Evolutionary conservation across 2,797 vertebrate species (phyloP), one percentile per base, ranked within the genome.

Genomic region (Danionella dracula): DNA sequence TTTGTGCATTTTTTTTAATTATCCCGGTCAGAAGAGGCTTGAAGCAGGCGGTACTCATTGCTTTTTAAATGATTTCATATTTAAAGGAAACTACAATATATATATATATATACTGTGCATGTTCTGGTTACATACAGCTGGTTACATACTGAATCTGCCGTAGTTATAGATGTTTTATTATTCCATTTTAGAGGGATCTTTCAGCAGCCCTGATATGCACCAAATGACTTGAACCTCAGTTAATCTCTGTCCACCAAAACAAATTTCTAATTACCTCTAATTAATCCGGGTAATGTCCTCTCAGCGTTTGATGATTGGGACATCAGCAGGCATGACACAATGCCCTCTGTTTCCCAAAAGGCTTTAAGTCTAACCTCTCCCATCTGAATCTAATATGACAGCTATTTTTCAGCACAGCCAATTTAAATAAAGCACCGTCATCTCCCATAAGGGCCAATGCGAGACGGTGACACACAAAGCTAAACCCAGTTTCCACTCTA

Each of bases 401-500:
- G 84, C 75, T 84, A 83, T 86, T 86, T 84, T 79, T 85, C 82
- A 73, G 77, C 68, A 78, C 81, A 88, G 87, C 84, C 85, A 84
- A 86, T 89, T 88, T 84, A 79, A 87, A 90, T 88, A 87, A 87
- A 85, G 79, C 74, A 75, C 87, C 86, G 87, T 87, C 87, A 84
- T 86, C 77, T 87, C 81, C 84, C 83, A 85, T 86, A 84, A 88
- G 81, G 68, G 72, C 73, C 60, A 78, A 78, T 76, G 78, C 75
- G n/a, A 19, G 37, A 72, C 68, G 75, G 65, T 72, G 74, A 76
- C 72, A 72, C 70, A 53, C 76, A 65, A 59, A 66, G 35, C 57
- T 35, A 62, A 9, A 21, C 78, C 77, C 74, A 54, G 74, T 84
- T 83, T 83, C 76, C 78, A 71, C 61, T 80, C 76, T 63, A 78